Evolutionary conservation across 2,113 vertebrate genomes (phyloP).

Genomic region (Australoheros scitulus): DNA sequence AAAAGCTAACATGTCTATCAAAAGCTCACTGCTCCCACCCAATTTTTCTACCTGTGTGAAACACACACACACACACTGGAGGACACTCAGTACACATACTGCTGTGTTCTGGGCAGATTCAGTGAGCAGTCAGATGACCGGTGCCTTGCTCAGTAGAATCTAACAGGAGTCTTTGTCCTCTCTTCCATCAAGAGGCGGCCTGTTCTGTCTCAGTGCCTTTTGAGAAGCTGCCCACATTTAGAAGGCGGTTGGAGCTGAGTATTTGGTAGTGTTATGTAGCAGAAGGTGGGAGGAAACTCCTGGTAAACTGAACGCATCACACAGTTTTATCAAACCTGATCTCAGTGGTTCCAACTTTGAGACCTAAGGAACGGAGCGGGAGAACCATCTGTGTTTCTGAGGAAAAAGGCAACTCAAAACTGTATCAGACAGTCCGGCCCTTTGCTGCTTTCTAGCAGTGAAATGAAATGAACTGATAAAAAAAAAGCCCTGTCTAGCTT

Average conservation of each 20-base stretch:
- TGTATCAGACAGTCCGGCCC: neutral
- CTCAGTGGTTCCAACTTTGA: too few relatives aligned
- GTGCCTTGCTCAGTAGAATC: neutral
- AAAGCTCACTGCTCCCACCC: neutral
- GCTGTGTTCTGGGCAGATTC: neutral
- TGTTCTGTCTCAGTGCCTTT: neutral
- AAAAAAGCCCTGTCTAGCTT: accelerated
- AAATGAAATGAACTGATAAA: neutral
- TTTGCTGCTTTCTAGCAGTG: neutral
- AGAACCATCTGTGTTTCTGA: neutral
- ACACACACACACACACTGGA: too few relatives aligned
- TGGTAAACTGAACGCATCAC: too few relatives aligned
- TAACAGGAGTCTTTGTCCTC: neutral
- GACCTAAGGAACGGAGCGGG: neutral
- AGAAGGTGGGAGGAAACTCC: too few relatives aligned
- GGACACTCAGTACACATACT: neutral
- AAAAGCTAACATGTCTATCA: neutral
- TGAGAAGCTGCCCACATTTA: neutral
- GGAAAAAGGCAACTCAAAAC: neutral
- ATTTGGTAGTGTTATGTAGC: too few relatives aligned
- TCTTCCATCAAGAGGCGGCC: neutral
- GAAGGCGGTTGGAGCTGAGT: too few relatives aligned
- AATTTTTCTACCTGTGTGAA: too few relatives aligned
- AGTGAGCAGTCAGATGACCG: neutral
- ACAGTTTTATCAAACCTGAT: too few relatives aligned